These are phyloP conservation scores for Oxytorus armatus DNA, from an alignment of 2,888 invertebrate species.

Conservation along the genomic window DNA sequence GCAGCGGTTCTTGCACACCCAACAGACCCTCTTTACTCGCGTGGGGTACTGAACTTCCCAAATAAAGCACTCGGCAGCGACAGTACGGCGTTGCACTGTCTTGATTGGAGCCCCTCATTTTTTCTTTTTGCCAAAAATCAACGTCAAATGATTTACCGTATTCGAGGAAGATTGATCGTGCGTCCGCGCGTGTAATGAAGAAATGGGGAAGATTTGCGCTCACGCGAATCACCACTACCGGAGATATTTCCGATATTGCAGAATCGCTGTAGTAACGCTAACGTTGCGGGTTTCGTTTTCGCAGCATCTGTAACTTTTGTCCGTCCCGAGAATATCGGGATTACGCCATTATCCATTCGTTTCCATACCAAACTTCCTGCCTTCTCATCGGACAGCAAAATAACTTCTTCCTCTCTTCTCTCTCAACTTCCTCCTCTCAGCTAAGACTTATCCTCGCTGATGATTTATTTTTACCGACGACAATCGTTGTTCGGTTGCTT, in stretches of 20 bases:
- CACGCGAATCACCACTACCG: background rate
- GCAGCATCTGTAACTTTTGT: constrained; percentile 81
- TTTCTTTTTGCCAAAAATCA: constrained; percentile 17
- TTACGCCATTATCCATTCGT: constrained; percentile 80
- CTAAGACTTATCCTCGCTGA: background rate
- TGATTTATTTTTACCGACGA: background rate
- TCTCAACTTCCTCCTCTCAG: background rate
- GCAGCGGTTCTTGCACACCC: constrained; percentile 98
- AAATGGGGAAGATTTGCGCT: background rate
- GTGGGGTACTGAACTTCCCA: constrained; percentile 98
- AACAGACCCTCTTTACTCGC: constrained; percentile 99
- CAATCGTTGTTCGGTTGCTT: constrained; percentile 27
- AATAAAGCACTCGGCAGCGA: constrained; percentile 97
- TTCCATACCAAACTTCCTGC: constrained; percentile 63
- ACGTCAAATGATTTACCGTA: background rate
- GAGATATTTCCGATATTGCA: constrained; percentile 52
- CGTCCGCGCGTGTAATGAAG: background rate
- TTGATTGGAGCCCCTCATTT: constrained; percentile 84
- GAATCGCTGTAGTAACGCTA: constrained; percentile 54
- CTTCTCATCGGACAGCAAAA: constrained; percentile 18
- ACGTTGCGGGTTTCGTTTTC: constrained; percentile 71
- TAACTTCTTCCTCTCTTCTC: background rate
- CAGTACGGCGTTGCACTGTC: constrained; percentile 96
- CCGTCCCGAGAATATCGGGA: constrained; percentile 77
- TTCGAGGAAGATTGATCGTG: background rate